Conservation (phyloP, 2,888 invertebrate genomes). For the Heterodera filipjevi region DNA sequence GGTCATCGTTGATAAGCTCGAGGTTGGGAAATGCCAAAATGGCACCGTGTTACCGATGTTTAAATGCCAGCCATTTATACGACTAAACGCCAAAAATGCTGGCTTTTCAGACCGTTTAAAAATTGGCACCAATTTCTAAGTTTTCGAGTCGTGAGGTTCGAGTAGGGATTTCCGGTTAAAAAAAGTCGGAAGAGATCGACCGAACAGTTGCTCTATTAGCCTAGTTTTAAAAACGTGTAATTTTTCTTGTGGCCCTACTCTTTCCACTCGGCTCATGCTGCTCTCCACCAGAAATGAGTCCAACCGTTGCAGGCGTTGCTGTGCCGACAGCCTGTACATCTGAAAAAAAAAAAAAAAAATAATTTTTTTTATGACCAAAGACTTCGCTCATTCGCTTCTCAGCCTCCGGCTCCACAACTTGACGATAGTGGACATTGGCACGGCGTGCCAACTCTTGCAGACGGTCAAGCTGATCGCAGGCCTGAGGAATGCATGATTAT, state of each 20-base stretch:
- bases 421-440: constrained; percentile 57
- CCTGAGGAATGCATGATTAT: constrained; percentile 20
- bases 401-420: constrained; percentile 50
- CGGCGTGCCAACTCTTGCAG: constrained; percentile 52
- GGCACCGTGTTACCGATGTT: no score
- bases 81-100: no score
- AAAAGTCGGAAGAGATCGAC: no score
- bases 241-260: constrained; percentile 3
- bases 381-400: constrained; percentile 61
- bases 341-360: neutral
- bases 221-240: neutral
- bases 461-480: constrained; percentile 44
- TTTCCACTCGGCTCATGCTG: constrained; percentile 43
- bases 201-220: no score
- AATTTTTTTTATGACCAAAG: neutral
- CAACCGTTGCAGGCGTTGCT: constrained; percentile 58
- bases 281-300: constrained; percentile 62
- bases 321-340: constrained; percentile 54
- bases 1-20: no score
- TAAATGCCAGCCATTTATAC: no score
- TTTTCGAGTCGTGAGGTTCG: no score
- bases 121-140: no score
- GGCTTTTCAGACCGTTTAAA: no score
- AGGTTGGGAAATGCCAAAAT: no score
- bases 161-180: no score